Base-by-base conservation (phyloP, 2,888 invertebrate species). In the Melipona bicolor region DNA sequence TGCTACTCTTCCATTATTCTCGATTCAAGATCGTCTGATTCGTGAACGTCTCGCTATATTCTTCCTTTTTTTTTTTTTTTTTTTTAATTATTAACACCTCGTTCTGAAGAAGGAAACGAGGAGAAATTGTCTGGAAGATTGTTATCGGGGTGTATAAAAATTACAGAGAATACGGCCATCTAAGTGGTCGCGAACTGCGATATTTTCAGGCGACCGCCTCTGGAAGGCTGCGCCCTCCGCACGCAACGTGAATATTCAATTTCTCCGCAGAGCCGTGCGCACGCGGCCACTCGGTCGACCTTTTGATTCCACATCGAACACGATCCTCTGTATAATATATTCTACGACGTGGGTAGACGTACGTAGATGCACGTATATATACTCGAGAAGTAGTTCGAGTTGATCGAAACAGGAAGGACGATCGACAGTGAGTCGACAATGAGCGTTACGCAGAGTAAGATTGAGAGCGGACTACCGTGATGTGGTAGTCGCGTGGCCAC, bases 181-280 rank as follows among this genome's bases (percentile, higher is more conserved):
- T 62, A 65, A 76, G 56, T 24, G 75, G 15, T 62, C 15, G 77
- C 67, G 17, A 73, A 65, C 32, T n/a, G 21, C 72, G 72, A 72
- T 74, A 65, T 79, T 84, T 78, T 54, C 84, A 52, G 71, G 62
- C 62, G 59, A 62, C 62, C 24, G 6, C 36, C 54, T 70, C 56
- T 27, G 27, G 27, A 59, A 67, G 54, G 61, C 61, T 73, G 69
- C 52, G 62, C 77, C 75, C 67, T 75, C 67, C 65, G 62, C 87
- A 86, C 85, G 87, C 87, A 71, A 87, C 64, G 79, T 83, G 87
- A 83, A 86, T 87, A 87, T 83, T 86, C 87, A 86, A 86, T 87
- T 81, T 77, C 81, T 56, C 70, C 49, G 69, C 75, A 54, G 61
- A 67, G 62, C 50, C 69, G 61, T 68, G 52, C 56, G 56, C 43